Conservation (phyloP, 2,113 vertebrate genomes). For the Myiagra hebetior region DNA sequence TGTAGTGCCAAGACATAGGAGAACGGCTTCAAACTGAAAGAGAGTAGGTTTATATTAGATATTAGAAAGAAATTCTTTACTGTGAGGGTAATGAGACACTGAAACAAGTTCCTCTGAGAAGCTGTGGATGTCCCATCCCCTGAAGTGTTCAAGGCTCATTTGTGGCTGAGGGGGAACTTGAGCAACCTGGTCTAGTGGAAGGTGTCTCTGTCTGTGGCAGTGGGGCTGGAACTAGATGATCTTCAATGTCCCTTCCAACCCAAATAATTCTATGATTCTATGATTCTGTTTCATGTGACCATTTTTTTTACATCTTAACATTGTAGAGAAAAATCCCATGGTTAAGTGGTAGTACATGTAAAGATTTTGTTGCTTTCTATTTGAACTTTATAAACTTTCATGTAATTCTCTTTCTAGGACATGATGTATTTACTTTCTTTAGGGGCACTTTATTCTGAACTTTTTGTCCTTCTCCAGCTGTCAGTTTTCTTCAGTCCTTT, state of each 20-base stretch:
- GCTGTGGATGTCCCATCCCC: neutral
- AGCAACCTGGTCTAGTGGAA: neutral
- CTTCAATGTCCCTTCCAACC: neutral
- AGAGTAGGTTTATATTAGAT: neutral
- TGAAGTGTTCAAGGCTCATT: fast-evolving
- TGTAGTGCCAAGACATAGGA: neutral
- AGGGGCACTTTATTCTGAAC: neutral
- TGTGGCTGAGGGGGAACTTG: neutral
- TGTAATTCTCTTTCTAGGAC: neutral
- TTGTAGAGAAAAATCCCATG: neutral
- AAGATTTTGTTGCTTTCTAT: neutral
- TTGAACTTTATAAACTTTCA: neutral
- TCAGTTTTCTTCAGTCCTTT: neutral
- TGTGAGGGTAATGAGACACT: neutral
- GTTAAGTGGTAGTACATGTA: neutral
- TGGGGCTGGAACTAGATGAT: neutral
- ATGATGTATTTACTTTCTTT: fast-evolving
- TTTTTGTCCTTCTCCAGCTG: neutral
- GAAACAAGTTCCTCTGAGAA: neutral
- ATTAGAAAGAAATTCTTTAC: neutral
- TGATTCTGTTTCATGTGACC: neutral
- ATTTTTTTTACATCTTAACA: neutral
- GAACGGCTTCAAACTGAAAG: neutral
- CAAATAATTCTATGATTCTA: neutral
- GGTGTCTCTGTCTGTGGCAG: too few relatives aligned